These are phyloP conservation scores for Mustelus asterias DNA, from an alignment of 2,113 vertebrate genomes.

Conservation along the genomic window DNA sequence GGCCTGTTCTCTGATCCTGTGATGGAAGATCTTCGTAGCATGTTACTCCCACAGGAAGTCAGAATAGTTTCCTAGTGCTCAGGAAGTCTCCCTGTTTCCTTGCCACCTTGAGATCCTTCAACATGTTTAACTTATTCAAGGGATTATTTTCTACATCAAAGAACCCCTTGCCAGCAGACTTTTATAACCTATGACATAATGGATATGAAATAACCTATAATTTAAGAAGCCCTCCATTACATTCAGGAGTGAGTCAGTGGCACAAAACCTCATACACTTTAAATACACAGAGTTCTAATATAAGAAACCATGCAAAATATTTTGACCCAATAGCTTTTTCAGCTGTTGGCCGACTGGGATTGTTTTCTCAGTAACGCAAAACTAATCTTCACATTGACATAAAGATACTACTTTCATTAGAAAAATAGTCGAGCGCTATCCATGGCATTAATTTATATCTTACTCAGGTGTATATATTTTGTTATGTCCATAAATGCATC, in stretches of 20 bases:
- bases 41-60: neutral
- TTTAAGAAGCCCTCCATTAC: neutral
- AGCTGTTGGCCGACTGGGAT: slow-evolving; percentile 9
- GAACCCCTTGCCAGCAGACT: neutral
- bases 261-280: slow-evolving; percentile 22
- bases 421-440: neutral
- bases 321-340: slow-evolving; percentile 33
- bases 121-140: neutral
- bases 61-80: neutral
- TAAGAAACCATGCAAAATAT: slow-evolving; percentile 34
- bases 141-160: neutral
- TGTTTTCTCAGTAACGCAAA: slow-evolving; percentile 23
- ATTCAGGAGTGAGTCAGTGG: slow-evolving; percentile 20
- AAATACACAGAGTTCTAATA: neutral
- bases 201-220: slow-evolving; percentile 6
- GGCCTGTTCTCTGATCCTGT: neutral
- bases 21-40: neutral
- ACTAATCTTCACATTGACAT: neutral
- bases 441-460: slow-evolving; percentile 15
- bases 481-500: neutral
- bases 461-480: neutral
- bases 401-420: neutral
- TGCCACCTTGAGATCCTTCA: slow-evolving; percentile 25
- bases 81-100: neutral
- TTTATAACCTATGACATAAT: neutral